Evolutionary conservation across 2,113 vertebrate genomes (phyloP), one percentile per base, ranked within the genome.

Genomic region (Myodes glareolus): DNA sequence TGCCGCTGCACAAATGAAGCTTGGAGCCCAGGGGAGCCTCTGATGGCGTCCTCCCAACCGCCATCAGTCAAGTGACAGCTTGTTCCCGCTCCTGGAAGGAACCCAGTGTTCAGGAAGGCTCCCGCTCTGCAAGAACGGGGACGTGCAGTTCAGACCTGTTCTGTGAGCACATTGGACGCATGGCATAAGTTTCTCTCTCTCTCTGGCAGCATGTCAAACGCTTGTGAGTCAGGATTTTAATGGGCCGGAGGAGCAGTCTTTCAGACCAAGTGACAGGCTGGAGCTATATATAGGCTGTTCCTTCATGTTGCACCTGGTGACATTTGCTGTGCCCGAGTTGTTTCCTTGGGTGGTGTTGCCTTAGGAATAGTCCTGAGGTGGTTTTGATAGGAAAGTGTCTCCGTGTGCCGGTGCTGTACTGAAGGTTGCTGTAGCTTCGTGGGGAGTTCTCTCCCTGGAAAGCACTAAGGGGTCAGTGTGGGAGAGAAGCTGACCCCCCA

Each of bases 221-320:
- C 75, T 68, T 52, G 61, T 31, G 47, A 90, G 81, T 84, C 63
- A 80, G 96, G 63, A 52, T 92, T 92, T 87, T 96, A 31, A n/a
- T 42, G 84, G 91, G 86, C 19, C 25, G 65, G 81, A 67, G 92
- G 92, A 87, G 27, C 88, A 31, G 92, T 47, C 63, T 92, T 95
- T 90, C 42, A 42, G 86, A 61, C 82, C 39, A 82, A 93, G 42
- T 85, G 96, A 90, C 82, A 84, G 42, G 68, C 94, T 11, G 5
- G 45, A 5, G 14, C 98, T 97, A 94, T 97, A 84, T 96, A 96
- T 97, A 97, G 96, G 29, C 58, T 65, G 33, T 93, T 91, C 36
- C 95, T 96, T 95, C 97, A 94, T 31, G 25, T 45, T 96, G 96
- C 91, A 96, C 95, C 96, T 95, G 96, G 96, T 94, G 91, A 76